Conservation (phyloP, 2,888 invertebrate species). For the Glomeris marginata region DNA sequence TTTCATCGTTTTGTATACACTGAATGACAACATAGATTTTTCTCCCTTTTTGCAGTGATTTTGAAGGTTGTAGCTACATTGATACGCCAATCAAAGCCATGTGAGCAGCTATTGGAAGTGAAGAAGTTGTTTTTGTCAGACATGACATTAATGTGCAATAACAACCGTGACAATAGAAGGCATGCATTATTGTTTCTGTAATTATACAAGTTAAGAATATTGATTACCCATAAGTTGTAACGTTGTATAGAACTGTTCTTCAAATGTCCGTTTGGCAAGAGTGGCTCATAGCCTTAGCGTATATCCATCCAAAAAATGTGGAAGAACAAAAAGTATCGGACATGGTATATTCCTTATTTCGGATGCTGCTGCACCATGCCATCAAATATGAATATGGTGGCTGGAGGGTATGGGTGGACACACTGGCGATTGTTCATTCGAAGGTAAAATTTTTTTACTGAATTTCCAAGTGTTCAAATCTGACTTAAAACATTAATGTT, state of each 20-base stretch:
- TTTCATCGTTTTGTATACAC: too few relatives aligned
- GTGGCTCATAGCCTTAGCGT: slow-evolving; percentile 97
- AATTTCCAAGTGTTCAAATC: background rate
- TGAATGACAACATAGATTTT: too few relatives aligned
- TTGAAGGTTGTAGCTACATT: slow-evolving; percentile 96
- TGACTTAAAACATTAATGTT: background rate
- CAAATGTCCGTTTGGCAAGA: slow-evolving; percentile 99
- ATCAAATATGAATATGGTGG: slow-evolving; percentile 99
- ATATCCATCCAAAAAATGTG: slow-evolving; percentile 87
- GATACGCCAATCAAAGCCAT: slow-evolving; percentile 90
- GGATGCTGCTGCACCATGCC: slow-evolving; percentile 95
- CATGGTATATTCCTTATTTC: slow-evolving; percentile 94
- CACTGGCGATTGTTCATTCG: slow-evolving; percentile 95
- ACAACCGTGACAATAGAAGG: slow-evolving; percentile 89
- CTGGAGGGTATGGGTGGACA: slow-evolving; percentile 99
- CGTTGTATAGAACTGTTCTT: slow-evolving; percentile 52
- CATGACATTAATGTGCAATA: slow-evolving; percentile 94
- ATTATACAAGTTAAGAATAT: too few relatives aligned
- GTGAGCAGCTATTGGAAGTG: slow-evolving; percentile 75
- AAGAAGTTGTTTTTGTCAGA: slow-evolving; percentile 94
- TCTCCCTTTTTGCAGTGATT: slow-evolving; percentile 51
- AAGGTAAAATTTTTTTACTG: slow-evolving; percentile 47
- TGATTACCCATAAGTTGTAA: slow-evolving; percentile 1
- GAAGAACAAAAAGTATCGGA: slow-evolving; percentile 95
- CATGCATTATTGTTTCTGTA: slow-evolving; percentile 19